Conservation (phyloP, 2,888 invertebrate species). For the Gasteruption jaculator region DNA sequence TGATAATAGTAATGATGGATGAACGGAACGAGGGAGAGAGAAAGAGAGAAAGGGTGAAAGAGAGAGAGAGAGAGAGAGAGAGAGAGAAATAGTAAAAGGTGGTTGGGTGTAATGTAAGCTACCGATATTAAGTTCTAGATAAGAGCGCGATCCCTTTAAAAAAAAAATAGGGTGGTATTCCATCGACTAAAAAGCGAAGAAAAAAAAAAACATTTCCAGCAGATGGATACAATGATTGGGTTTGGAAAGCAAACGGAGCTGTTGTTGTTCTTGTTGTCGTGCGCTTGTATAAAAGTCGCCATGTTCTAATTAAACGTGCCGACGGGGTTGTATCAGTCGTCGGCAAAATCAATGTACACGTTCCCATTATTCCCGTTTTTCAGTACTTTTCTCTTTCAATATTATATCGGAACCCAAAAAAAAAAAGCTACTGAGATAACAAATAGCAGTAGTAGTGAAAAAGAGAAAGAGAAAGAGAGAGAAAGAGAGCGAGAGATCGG, state of each 20-base stretch:
- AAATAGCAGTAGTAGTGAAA: no score
- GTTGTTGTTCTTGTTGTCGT: constrained; percentile 50
- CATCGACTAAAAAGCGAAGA: no score
- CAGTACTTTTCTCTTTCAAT: no score
- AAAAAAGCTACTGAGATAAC: no score
- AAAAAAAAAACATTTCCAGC: no score
- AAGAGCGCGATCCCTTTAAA: no score
- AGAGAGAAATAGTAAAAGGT: constrained; percentile 11
- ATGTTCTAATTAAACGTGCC: constrained; percentile 50
- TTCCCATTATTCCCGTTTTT: no score
- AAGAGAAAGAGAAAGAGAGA: constrained; percentile 16
- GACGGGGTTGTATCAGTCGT: constrained; percentile 50
- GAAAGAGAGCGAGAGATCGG: constrained; percentile 27
- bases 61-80: constrained; percentile 7
- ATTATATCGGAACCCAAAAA: no score
- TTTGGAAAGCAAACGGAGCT: constrained; percentile 36
- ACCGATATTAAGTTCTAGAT: neutral
- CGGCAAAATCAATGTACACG: constrained; percentile 48
- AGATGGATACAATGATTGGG: no score
- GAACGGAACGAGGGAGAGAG: constrained; percentile 15
- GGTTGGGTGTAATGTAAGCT: no score
- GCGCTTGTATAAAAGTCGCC: constrained; percentile 50
- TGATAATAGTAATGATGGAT: neutral
- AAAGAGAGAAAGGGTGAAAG: constrained; percentile 9
- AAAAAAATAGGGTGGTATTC: no score